Conservation (phyloP, 2,797 vertebrate genomes). For the Hybognathus amarus region DNA sequence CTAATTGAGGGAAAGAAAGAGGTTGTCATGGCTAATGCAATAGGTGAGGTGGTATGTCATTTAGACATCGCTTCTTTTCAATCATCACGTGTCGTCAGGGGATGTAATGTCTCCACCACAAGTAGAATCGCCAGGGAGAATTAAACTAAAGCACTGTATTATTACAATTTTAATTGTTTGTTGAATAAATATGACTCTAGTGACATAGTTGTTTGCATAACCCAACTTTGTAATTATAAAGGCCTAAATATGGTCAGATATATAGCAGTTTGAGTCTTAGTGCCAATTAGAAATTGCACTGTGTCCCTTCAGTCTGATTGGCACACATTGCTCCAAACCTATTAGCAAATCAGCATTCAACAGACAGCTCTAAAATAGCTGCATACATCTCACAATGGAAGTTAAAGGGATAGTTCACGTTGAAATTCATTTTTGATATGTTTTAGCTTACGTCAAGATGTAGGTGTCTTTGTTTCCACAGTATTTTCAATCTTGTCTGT, state of each 20-base stretch:
- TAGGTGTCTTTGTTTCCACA: too few relatives aligned
- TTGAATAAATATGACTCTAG: constrained; percentile 70
- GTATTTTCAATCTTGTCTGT: too few relatives aligned
- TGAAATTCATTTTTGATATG: too few relatives aligned
- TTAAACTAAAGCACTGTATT: constrained; percentile 68
- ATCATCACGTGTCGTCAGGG: constrained; percentile 62
- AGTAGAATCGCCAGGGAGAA: constrained; percentile 43
- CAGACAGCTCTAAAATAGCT: constrained; percentile 61
- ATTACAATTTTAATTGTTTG: constrained; percentile 51
- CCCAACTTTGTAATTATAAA: not conserved
- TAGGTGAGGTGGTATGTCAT: constrained; percentile 72
- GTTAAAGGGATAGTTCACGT: constrained; percentile 50
- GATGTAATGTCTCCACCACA: constrained; percentile 23
- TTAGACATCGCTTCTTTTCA: constrained; percentile 73
- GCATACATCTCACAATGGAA: constrained; percentile 68
- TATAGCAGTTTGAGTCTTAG: not conserved
- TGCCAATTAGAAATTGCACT: constrained; percentile 67
- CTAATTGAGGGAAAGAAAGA: constrained; percentile 76
- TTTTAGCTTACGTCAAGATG: too few relatives aligned
- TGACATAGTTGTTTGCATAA: constrained; percentile 16
- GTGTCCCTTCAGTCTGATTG: constrained; percentile 75
- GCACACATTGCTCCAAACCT: constrained; percentile 60
- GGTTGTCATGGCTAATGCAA: constrained; percentile 74
- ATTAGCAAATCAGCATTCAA: constrained; percentile 66
- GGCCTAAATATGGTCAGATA: constrained; percentile 3